Evolutionary conservation across 2,113 vertebrate genomes (phyloP).

Genomic region (Octodon degus): DNA sequence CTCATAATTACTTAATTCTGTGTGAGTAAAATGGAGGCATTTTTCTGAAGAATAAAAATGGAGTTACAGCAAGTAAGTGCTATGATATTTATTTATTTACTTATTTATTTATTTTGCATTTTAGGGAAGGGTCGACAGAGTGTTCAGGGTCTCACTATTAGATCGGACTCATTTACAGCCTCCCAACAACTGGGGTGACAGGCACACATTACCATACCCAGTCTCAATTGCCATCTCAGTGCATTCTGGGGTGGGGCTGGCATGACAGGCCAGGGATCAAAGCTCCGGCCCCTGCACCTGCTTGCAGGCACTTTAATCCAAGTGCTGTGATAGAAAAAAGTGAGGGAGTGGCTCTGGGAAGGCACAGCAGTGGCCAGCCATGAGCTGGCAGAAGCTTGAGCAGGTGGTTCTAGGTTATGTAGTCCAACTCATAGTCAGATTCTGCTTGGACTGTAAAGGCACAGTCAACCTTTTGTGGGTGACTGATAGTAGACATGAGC

Average conservation of each 20-base stretch:
- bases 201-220: too few species aligned
- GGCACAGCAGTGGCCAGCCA: neutral
- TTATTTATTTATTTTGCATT: too few species aligned
- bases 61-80: neutral
- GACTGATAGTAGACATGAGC: neutral
- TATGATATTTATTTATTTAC: neutral
- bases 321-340: neutral
- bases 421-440: neutral
- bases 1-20: conserved; percentile 5
- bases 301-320: too few species aligned
- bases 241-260: too few species aligned
- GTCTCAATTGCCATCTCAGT: too few species aligned
- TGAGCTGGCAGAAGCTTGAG: neutral
- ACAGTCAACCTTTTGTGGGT: neutral
- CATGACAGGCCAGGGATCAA: too few species aligned
- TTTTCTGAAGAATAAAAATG: conserved; percentile 34
- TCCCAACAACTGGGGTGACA: too few species aligned
- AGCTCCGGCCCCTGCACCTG: too few species aligned
- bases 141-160: too few species aligned
- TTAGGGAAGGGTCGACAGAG: too few species aligned
- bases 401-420: too few species aligned
- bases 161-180: too few species aligned
- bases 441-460: neutral
- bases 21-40: neutral
- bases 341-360: neutral